Base-by-base conservation (phyloP, 2,888 invertebrate genomes). In the Sussaba pulchella region DNA sequence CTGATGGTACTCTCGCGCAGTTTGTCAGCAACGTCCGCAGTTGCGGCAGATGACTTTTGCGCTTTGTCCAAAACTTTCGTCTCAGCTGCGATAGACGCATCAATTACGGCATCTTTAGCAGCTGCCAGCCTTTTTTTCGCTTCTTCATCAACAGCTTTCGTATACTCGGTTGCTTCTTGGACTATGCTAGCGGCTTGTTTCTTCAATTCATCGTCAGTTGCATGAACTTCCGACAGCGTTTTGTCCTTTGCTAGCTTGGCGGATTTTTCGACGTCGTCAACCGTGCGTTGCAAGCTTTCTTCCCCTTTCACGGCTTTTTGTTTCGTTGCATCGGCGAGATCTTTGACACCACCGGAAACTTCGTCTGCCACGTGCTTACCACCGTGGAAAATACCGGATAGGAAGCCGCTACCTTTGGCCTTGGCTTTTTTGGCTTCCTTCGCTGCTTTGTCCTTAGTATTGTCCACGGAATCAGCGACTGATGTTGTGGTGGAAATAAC, bases 201-300 rank as follows among this genome's bases (percentile, higher is more conserved):
- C 4, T 57, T 43, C 1, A 76, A 19, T 70, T 85, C 82, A 9
- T 86, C 85, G 4, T 81, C 84, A 5, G 82, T 77, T 4, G 72
- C 82, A 17, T 78, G 74, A 0, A 71, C 24, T n/a, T 78, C 70
- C 1, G 78, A 21, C 19, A 26, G 19, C 9, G 54, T 14, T 36
- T 81, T 74, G 5, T 78, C 73, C 21, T 75, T 93, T 87, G 92
- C 92, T 17, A 82, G 63, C 31, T 57, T 54, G 1, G 50, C 66
- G 0, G 64, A 26, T 47, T 79, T 76, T 3, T 54, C 73, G 10
- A 74, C 52, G 61, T 77, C 79, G 6, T 80, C 59, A 14, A 66
- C 70, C 10, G 77, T 45, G 8, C 19, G 61, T 24, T 72, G 78
- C 1, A 70, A 61, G 17, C 47, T 79, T 26, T 80, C 76, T 59